Evolutionary conservation across 2,888 invertebrate genomes (phyloP).

Genomic region (Pristionchus entomophagus): DNA sequence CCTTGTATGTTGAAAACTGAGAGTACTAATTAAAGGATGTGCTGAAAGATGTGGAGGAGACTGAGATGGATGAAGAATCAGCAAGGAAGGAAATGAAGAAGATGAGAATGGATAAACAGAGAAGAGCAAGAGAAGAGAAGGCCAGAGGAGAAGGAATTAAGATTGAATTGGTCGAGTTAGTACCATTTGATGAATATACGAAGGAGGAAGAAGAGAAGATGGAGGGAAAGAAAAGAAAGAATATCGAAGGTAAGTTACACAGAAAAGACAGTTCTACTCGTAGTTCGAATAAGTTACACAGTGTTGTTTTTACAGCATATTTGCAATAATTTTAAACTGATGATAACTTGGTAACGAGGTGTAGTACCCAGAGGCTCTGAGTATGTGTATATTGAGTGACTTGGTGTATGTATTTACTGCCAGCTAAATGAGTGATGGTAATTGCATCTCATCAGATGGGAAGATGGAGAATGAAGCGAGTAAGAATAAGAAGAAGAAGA

Average conservation of each 20-base stretch:
- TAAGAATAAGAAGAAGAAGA: background rate
- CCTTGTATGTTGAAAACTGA: too few relatives aligned
- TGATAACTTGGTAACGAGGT: too few relatives aligned
- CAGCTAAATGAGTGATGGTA: too few relatives aligned
- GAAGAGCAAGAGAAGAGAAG: slow-evolving; percentile 51
- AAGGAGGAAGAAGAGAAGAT: background rate
- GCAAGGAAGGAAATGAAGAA: slow-evolving; percentile 53
- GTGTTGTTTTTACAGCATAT: too few relatives aligned
- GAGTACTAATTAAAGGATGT: slow-evolving; percentile 22
- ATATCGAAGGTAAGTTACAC: background rate
- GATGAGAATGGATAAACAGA: slow-evolving; percentile 60
- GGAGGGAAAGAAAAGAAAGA: background rate
- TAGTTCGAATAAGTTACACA: too few relatives aligned
- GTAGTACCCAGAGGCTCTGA: too few relatives aligned
- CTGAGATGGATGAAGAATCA: slow-evolving; percentile 48
- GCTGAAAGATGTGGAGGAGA: background rate
- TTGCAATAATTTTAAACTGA: too few relatives aligned
- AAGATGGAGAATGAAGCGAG: background rate
- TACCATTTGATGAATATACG: slow-evolving; percentile 5
- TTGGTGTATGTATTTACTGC: background rate
- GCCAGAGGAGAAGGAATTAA: slow-evolving; percentile 47
- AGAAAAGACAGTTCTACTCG: too few relatives aligned
- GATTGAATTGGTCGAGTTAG: background rate
- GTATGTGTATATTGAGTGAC: background rate
- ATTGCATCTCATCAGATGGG: background rate